Evolutionary conservation across 2,113 vertebrate genomes (phyloP), one percentile per base, ranked within the genome.

Genomic region (Rhinoptilus africanus): DNA sequence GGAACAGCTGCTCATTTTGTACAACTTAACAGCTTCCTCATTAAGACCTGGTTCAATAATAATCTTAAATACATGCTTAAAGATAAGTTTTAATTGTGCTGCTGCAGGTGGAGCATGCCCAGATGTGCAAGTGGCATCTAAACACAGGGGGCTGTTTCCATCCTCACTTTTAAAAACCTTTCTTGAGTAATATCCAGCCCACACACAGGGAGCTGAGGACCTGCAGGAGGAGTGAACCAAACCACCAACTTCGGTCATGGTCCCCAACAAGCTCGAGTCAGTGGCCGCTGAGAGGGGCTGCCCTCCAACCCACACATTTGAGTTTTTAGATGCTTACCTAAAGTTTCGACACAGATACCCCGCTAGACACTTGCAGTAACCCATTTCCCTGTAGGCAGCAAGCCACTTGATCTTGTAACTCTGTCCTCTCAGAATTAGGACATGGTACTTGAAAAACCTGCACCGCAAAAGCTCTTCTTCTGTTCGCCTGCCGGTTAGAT

Each of bases 41-140:
- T 32, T 50, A 41, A 72, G 34, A 32, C 12, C 35, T 8, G 3
- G 8, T 8, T 93, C 77, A 48, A 2, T 37, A 43, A 39, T 6
- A 39, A 37, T 71, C n/a, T 59, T 56, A 63, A 63, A 34, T 8
- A 56, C 10, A 8, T 0, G 0, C 23, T 88, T 50, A 48, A 74
- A 87, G 69, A 6, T 5, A 35, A 74, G 27, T n/a, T 94, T 56
- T 71, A 47, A 50, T 14, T 3, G 4, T 60, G 62, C 39, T 60
- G n/a, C 51, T 85, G 35, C 16, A 8, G 53, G 34, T 39, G 64
- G 62, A 43, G 69, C 0, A 1, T 27, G 22, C 10, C 20, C 45
- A 78, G n/a, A 51, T 24, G 30, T 22, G 30, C 30, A 35, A 82
- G 20, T 16, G 39, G 34, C 23, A 27, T 67, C 35, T 45, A n/a